A percentile compares a stretch with the other conserved stretches of the same genome.
Conservation (phyloP, 2,797 vertebrate species). For the Trachurus trachurus region DNA sequence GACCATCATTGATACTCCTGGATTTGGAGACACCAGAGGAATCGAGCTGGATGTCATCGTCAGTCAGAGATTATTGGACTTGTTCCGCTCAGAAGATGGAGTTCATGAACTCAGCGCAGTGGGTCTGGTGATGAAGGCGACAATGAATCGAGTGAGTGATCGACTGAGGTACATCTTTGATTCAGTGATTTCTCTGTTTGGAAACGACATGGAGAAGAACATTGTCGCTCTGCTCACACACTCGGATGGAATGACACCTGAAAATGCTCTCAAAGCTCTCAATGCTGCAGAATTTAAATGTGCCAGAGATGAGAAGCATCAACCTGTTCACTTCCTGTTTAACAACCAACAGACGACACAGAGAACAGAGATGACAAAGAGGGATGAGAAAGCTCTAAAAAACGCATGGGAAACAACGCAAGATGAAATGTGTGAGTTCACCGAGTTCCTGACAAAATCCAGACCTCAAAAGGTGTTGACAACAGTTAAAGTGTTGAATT, state of each 20-base stretch:
- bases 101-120: too few species aligned
- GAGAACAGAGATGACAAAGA: background rate
- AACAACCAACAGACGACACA: background rate
- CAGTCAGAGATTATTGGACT: background rate
- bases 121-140: too few species aligned
- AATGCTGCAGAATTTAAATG: background rate
- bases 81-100: constrained; percentile 6
- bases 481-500: too few species aligned
- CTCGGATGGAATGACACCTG: background rate
- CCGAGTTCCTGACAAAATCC: too few species aligned
- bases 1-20: constrained; percentile 33
- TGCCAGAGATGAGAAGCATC: background rate
- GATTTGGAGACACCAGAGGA: too few species aligned
- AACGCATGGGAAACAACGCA: too few species aligned
- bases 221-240: background rate
- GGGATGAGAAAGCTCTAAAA: too few species aligned
- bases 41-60: background rate
- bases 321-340: constrained; percentile 17
- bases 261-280: background rate
- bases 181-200: constrained; percentile 25
- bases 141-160: constrained; percentile 3
- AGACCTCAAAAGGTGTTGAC: too few species aligned
- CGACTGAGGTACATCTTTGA: constrained; percentile 15
- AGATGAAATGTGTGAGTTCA: too few species aligned
- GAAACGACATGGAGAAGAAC: constrained; percentile 23